Percentiles rank a stretch among this genome's conserved stretches.
Evolutionary conservation across 2,797 vertebrate genomes (phyloP).

Genomic region (Microctenopoma stevenorrisi): DNA sequence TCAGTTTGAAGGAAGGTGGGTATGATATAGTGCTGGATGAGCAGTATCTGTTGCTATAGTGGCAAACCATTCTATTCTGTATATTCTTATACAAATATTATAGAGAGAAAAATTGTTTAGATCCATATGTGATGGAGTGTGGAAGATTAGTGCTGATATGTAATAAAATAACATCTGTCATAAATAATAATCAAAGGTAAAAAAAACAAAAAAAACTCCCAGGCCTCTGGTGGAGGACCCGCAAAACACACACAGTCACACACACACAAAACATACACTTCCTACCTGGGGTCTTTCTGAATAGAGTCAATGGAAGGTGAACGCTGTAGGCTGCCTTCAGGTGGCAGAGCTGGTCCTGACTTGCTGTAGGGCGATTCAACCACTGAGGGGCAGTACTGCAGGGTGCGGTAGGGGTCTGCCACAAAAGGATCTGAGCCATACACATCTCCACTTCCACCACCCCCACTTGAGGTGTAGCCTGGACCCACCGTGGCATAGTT

Average conservation of each 20-base stretch:
- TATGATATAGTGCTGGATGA: too few species aligned
- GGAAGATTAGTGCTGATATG: not conserved
- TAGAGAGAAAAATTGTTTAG: not conserved
- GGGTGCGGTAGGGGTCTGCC: constrained; percentile 95
- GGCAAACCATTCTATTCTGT: not conserved
- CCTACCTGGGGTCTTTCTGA: constrained; percentile 99
- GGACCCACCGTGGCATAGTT: constrained; percentile 91
- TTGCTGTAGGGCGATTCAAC: constrained; percentile 99
- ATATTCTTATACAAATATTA: not conserved
- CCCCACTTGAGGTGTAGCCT: constrained; percentile 76
- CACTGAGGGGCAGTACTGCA: constrained; percentile 98
- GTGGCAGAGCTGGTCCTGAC: constrained; percentile 96
- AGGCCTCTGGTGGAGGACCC: not conserved
- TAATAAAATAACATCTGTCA: not conserved
- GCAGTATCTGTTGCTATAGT: too few species aligned
- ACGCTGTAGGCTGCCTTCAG: constrained; percentile 95
- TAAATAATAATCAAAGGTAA: too few species aligned
- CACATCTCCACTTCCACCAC: constrained; percentile 67
- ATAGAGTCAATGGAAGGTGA: constrained; percentile 99
- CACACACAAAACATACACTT: constrained; percentile 23
- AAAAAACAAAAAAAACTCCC: too few species aligned
- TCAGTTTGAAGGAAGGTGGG: not conserved
- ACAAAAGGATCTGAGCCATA: constrained; percentile 80
- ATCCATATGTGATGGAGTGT: not conserved
- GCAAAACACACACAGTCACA: not conserved